Percentiles rank a stretch among this genome's conserved stretches.
These are phyloP conservation scores for Muraenolepis orangiensis DNA, from an alignment of 2,797 vertebrate genomes.

Conservation along the genomic window DNA sequence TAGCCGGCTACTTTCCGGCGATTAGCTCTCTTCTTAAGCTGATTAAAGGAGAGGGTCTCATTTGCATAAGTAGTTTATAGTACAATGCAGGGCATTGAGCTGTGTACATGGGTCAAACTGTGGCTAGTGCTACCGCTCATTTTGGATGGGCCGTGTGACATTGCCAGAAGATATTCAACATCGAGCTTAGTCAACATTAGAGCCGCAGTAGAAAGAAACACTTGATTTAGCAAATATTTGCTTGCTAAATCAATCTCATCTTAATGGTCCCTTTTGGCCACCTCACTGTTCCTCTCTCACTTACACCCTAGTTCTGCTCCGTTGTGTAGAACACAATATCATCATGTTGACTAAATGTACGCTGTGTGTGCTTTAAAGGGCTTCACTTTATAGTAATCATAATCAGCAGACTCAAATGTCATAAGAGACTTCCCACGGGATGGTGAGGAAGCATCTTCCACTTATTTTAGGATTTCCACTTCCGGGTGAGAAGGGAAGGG, in stretches of 20 bases:
- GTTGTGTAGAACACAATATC: slow-evolving; percentile 23
- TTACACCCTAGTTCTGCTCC: slow-evolving; percentile 32
- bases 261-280: neutral
- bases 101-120: neutral
- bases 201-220: neutral
- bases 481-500: neutral
- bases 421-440: neutral
- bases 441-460: neutral
- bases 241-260: neutral
- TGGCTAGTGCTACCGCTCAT: neutral
- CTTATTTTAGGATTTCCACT: neutral
- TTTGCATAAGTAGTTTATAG: neutral
- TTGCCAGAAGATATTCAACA: neutral
- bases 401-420: neutral
- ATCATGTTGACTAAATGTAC: slow-evolving; percentile 25
- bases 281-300: slow-evolving; percentile 7
- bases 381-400: neutral
- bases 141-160: neutral
- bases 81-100: neutral
- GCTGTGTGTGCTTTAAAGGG: neutral
- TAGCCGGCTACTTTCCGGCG: neutral
- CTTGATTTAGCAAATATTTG: neutral
- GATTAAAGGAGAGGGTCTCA: neutral
- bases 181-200: neutral
- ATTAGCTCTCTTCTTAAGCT: slow-evolving; percentile 26